Evolutionary conservation across 2,113 vertebrate species (phyloP).

Genomic region (Sebastes schlegelii): DNA sequence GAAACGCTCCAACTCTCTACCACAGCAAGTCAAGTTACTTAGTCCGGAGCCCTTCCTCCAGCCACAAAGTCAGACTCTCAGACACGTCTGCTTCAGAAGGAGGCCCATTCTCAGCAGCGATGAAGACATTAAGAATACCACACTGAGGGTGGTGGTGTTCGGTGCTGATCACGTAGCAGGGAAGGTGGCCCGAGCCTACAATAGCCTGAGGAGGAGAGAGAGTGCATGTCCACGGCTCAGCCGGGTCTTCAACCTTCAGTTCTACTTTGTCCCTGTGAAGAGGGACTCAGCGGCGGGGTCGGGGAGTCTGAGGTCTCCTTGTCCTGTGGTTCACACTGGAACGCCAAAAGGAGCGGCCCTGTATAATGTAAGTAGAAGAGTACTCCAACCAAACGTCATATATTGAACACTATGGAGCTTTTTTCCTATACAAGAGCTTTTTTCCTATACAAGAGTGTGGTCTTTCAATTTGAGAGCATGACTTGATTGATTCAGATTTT

Average conservation of each 20-base stretch:
- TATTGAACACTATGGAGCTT: background rate
- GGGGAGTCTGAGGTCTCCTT: constrained; percentile 41
- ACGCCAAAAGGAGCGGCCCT: constrained; percentile 49
- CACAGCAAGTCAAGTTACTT: constrained; percentile 84
- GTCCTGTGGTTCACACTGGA: constrained; percentile 18
- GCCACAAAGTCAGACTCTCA: constrained; percentile 61
- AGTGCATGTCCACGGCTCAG: constrained; percentile 88
- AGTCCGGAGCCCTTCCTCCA: constrained; percentile 43
- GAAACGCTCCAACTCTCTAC: constrained; percentile 91
- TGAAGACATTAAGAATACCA: constrained; percentile 86
- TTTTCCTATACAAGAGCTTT: too few relatives aligned
- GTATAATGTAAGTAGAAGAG: constrained; percentile 61
- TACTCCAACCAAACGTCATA: background rate
- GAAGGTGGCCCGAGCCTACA: constrained; percentile 94
- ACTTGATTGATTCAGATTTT: too few relatives aligned
- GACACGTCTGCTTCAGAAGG: constrained; percentile 83
- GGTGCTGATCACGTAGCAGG: constrained; percentile 95
- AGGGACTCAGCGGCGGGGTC: constrained; percentile 75
- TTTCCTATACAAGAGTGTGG: too few relatives aligned
- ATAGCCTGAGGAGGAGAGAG: constrained; percentile 89
- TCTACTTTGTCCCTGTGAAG: constrained; percentile 93
- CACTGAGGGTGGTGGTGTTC: constrained; percentile 93
- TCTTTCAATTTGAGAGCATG: too few relatives aligned
- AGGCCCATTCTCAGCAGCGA: constrained; percentile 92
- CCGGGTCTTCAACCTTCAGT: constrained; percentile 91